Evolutionary conservation across 2,113 vertebrate genomes (phyloP).

Genomic region (Zosterops borbonicus): DNA sequence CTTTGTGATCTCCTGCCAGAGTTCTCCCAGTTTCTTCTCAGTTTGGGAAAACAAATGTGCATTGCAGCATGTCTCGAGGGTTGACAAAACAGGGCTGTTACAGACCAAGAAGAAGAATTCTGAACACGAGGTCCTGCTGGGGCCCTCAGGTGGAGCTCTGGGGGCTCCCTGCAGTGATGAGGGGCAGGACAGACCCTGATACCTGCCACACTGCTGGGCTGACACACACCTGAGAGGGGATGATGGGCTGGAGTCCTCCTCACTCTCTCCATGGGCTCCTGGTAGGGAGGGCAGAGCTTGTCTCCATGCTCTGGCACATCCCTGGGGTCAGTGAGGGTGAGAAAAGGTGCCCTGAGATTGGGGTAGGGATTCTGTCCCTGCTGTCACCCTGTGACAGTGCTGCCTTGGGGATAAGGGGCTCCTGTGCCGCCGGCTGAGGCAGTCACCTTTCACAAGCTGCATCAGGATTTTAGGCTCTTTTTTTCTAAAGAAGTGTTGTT

Average conservation of each 20-base stretch:
- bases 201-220: not conserved
- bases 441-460: accelerated
- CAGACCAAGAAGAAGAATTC: not conserved
- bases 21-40: slow-evolving; percentile 61
- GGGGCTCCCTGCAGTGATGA: not conserved
- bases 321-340: not conserved
- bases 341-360: not conserved
- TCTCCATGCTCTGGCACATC: not conserved
- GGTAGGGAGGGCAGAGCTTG: not conserved
- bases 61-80: not conserved
- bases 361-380: not conserved
- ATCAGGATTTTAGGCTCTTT: accelerated
- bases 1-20: slow-evolving; percentile 68
- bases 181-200: not conserved
- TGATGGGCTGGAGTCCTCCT: not conserved
- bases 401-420: accelerated
- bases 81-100: not conserved
- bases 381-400: accelerated
- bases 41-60: slow-evolving; percentile 64
- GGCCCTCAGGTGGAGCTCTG: not conserved
- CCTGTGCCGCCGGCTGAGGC: not conserved
- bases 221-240: accelerated
- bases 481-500: not conserved
- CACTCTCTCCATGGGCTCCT: accelerated
- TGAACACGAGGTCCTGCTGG: accelerated